Evolutionary conservation across 2,888 invertebrate species (phyloP), one percentile per base, ranked within the genome.

Genomic region (Antitype chi): DNA sequence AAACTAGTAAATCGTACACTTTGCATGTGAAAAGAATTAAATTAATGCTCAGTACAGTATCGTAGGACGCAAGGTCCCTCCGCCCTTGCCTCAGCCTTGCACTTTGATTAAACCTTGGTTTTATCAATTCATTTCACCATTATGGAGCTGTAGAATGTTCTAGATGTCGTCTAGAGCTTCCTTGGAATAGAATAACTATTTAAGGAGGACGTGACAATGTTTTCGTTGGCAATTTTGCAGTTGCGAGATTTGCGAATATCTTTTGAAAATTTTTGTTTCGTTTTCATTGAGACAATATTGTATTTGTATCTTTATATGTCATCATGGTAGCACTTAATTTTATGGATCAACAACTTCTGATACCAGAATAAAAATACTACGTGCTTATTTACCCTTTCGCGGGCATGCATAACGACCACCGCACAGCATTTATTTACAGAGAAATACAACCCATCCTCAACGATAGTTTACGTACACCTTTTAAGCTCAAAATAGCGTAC

Each of bases 21-120:
- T 85, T 62, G 76, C 79, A 67, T 83, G 82, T 78, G 43, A 70
- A 70, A 71, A 77, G 49, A 70, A 69, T 68, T 69, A 75, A 86
- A 81, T 81, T 38, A 72, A 75, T 79, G 62, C 70, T 81, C n/a
- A n/a, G 70, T 70, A 68, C 74, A 4, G 60, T 72, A 78, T 63
- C 76, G 78, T 85, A 75, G 80, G 70, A 74, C 70, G 63, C 87
- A 86, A 90, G 90, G 89, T 82, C 83, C 52, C 57, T n/a, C 62
- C 72, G 90, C 81, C 89, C 90, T 91, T 90, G 88, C 74, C 60
- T 66, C 62, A 86, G 82, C 87, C 87, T 87, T 85, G 84, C 70
- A 82, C 84, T 84, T 78, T 75, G 82, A 80, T 88, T 87, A 72
- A 72, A 78, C 87, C 85, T 87, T 83, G 86, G 82, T 64, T 88